These are phyloP conservation scores for Zoanthus sociatus DNA, from an alignment of 92 coral and sea anemone genomes.

Conservation along the genomic window DNA sequence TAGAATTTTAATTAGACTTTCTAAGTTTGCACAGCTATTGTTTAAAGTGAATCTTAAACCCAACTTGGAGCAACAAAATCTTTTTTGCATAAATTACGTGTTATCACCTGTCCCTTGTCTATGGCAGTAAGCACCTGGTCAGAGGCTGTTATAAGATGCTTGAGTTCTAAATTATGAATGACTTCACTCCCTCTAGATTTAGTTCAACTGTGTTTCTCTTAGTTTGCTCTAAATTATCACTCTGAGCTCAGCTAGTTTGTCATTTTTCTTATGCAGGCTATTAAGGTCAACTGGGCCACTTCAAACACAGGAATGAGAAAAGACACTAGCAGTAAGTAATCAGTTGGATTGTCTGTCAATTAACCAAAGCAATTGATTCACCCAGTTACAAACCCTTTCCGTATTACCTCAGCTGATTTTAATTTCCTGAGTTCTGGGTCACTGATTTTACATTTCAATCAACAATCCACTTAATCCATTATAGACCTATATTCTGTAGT, in stretches of 20 bases:
- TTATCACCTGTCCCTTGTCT: slow-evolving; percentile 31
- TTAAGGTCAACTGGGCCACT: slow-evolving; percentile 47
- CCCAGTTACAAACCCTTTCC: background rate
- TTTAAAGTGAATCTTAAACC: background rate
- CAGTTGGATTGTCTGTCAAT: background rate
- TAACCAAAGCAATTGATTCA: background rate
- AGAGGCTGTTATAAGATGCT: slow-evolving; percentile 45
- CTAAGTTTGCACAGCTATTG: background rate
- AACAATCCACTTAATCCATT: background rate
- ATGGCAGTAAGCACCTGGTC: slow-evolving; percentile 39
- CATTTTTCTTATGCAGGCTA: slow-evolving; percentile 22
- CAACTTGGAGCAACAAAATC: slow-evolving; percentile 25
- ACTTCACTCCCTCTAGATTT: slow-evolving; percentile 27
- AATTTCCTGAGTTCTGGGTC: slow-evolving; percentile 16
- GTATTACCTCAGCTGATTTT: background rate
- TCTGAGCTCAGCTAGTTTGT: slow-evolving; percentile 27
- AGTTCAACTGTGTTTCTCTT: slow-evolving; percentile 33
- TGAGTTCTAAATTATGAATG: slow-evolving; percentile 41
- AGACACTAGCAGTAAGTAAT: slow-evolving; percentile 44
- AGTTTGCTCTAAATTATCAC: background rate
- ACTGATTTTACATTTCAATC: slow-evolving; percentile 22
- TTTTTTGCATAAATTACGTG: slow-evolving; percentile 38
- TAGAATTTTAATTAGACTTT: background rate
- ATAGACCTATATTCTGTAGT: background rate
- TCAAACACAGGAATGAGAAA: slow-evolving; percentile 45